phyloP scores from a whole-genome alignment of 2,888 invertebrate genomes.

The Eristalis arbustorum region DNA sequence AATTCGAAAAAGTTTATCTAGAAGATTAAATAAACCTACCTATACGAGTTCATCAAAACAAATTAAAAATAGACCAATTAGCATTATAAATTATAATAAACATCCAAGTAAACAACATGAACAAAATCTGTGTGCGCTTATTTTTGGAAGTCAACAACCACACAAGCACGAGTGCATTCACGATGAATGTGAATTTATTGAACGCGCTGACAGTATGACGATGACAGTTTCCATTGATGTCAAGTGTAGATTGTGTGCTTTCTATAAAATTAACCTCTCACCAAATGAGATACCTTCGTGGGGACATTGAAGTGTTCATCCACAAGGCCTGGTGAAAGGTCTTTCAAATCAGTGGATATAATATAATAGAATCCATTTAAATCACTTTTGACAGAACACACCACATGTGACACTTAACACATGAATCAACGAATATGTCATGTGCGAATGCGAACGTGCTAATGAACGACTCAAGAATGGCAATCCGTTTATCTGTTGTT shows the following conservation, averaged over 20 bases:
- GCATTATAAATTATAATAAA: conserved; percentile 39
- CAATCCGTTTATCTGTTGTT: conserved; percentile 10
- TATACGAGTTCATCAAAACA: conserved; percentile 29
- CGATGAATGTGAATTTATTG: neutral
- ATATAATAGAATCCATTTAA: conserved; percentile 1
- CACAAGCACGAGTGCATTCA: conserved; percentile 5
- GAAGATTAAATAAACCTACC: too few species aligned
- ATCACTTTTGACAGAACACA: conserved; percentile 16
- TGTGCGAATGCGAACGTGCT: conserved; percentile 56
- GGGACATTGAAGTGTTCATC: neutral
- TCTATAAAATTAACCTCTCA: neutral
- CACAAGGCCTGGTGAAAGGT: conserved; percentile 11
- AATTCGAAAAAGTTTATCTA: neutral
- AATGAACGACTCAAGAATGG: conserved; percentile 55
- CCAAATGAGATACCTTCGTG: neutral
- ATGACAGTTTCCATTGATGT: neutral
- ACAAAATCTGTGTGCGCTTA: conserved; percentile 21
- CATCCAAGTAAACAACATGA: conserved; percentile 26
- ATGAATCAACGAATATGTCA: conserved; percentile 9
- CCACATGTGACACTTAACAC: conserved; percentile 31
- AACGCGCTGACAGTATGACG: neutral
- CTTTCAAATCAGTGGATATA: neutral
- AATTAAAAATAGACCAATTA: conserved; percentile 52
- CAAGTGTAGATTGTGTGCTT: neutral
- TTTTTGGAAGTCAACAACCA: conserved; percentile 41